These are phyloP conservation scores for Cantharis lateralis DNA, from an alignment of 2,888 invertebrate species.

Conservation along the genomic window DNA sequence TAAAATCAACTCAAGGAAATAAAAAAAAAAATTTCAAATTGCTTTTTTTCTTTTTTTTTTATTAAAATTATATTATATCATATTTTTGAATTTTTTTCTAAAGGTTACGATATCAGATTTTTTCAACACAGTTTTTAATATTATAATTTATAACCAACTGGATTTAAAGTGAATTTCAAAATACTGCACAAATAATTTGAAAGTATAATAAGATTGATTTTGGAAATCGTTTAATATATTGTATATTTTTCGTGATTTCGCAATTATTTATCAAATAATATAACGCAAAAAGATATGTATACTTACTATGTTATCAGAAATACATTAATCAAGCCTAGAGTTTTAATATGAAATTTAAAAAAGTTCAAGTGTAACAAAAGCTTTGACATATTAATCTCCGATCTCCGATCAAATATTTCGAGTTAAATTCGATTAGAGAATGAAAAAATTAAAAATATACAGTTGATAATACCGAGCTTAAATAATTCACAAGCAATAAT, in stretches of 20 bases:
- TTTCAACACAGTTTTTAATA: no score
- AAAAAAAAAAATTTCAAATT: no score
- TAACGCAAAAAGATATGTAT: background rate
- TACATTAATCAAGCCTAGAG: background rate
- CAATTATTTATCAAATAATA: background rate
- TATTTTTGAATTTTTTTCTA: no score
- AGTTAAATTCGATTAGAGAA: background rate
- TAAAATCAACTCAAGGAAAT: no score
- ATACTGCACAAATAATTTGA: no score
- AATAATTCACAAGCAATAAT: background rate
- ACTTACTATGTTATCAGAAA: background rate
- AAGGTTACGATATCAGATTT: no score
- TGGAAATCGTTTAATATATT: background rate
- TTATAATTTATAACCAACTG: no score
- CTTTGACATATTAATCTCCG: background rate
- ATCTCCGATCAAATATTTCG: background rate
- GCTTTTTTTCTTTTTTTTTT: no score
- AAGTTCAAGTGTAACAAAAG: background rate
- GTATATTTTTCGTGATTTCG: background rate
- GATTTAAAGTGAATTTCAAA: no score
- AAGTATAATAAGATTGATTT: background rate
- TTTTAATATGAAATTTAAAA: background rate
- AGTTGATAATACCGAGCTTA: no score
- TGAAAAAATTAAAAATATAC: no score
- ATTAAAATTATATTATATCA: no score